Conservation (phyloP, 2,888 invertebrate genomes). For the Microplitis manilae region DNA sequence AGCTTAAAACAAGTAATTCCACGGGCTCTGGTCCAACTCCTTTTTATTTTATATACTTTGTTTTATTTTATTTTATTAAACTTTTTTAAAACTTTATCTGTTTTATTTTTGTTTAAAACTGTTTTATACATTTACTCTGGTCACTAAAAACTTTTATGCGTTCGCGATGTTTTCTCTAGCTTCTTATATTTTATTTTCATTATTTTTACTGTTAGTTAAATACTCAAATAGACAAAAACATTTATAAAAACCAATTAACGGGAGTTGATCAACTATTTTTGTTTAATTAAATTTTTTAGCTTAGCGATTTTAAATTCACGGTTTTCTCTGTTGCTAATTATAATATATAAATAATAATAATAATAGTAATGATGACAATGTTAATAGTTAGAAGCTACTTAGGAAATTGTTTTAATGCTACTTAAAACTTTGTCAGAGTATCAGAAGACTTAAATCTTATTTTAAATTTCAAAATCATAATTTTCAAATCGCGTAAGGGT, state of each 20-base stretch:
- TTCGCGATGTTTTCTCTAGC: conserved; percentile 22
- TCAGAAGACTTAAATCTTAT: neutral
- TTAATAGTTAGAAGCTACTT: neutral
- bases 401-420: neutral
- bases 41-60: neutral
- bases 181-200: conserved; percentile 11
- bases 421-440: neutral
- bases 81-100: neutral
- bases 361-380: too few species aligned
- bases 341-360: neutral
- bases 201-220: neutral
- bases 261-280: neutral
- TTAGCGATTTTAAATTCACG: neutral
- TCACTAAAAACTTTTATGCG: conserved; percentile 22
- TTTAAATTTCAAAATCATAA: neutral
- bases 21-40: conserved; percentile 18
- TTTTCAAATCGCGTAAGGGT: neutral
- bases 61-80: conserved; percentile 13
- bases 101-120: conserved; percentile 1
- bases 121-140: neutral
- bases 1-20: conserved; percentile 61
- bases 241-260: neutral
- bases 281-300: neutral
- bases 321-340: neutral
- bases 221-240: neutral